Evolutionary conservation across 2,113 vertebrate species (phyloP), one percentile per base, ranked within the genome.

Genomic region (Trogon surrucura): DNA sequence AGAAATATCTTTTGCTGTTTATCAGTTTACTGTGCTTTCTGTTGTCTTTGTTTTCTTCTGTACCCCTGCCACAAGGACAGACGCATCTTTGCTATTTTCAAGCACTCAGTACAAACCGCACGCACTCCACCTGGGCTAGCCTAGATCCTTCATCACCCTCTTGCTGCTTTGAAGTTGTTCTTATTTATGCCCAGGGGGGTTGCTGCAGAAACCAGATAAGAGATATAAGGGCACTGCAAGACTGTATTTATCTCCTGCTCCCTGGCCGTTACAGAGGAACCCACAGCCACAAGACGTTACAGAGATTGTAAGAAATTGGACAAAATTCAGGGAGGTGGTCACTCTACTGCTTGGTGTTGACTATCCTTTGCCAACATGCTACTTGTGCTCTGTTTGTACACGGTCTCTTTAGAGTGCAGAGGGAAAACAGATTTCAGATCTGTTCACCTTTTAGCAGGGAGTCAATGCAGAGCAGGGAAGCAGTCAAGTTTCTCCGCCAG

Each of bases 221-320:
- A 75, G 16, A 34, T 1, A 32, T 21, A 54, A 85, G n/a, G 30
- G 38, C 13, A 58, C 22, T 72, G 71, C 38, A 90, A 56, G 57
- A 16, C 17, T 85, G 6, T 10, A 6, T 2, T 51, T 69, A 29
- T 17, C 29, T 69, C 15, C 16, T 26, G 45, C 29, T 78, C 23
- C 60, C 26, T 12, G 61, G 26, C 9, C 34, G 7, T 73, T 72
- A 30, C 25, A 48, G 50, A 5, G 19, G 16, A 85, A 19, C 22
- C 32, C 9, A 5, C 6, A 71, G 11, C 6, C 54, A 10, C 14
- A 56, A 34, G 48, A 51, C 1, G 2, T 8, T 47, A 15, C 1
- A 0, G 26, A 85, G 16, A 2, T 8, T 61, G 13, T 73, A 85
- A 65, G 53, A 61, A 79, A 29, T 3, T 6, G 9, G 17, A 15